A percentile compares a stretch with the other conserved stretches of the same genome.
These are phyloP conservation scores for Lepisosteus oculatus DNA, from an alignment of 2,113 vertebrate species.

Conservation along the genomic window DNA sequence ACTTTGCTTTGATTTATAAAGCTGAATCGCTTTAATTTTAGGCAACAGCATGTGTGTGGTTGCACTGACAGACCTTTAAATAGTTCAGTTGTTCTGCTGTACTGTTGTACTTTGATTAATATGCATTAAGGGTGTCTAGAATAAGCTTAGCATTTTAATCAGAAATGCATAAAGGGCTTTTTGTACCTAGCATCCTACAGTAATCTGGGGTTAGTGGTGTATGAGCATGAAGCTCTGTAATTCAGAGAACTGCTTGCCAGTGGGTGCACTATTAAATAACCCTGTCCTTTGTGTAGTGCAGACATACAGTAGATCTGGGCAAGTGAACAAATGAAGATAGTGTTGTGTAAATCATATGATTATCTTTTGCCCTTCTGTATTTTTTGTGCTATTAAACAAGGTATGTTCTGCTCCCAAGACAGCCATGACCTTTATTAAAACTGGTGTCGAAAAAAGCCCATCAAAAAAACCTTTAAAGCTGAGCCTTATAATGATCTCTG, in stretches of 20 bases:
- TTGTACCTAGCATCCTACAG: slow-evolving; percentile 3
- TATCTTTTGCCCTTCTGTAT: background rate
- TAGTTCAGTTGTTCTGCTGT: background rate
- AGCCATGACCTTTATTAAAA: background rate
- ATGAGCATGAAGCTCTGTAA: background rate
- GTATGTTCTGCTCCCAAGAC: background rate
- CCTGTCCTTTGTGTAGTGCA: background rate
- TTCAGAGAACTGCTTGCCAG: background rate
- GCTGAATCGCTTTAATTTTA: background rate
- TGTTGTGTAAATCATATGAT: background rate
- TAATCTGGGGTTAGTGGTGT: background rate
- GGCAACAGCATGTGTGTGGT: background rate
- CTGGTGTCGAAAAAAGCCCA: background rate
- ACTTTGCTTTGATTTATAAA: background rate
- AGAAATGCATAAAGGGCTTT: slow-evolving; percentile 4
- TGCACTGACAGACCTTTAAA: background rate
- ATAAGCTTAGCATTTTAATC: slow-evolving; percentile 13
- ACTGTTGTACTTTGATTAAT: background rate
- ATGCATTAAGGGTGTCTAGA: background rate
- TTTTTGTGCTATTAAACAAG: background rate
- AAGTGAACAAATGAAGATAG: slow-evolving; percentile 2
- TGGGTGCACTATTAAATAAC: background rate
- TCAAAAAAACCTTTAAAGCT: no score
- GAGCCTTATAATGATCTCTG: no score
- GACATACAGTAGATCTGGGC: background rate